phyloP scores from a whole-genome alignment of 2,888 invertebrate species.

The Cosmopolites sordidus region DNA sequence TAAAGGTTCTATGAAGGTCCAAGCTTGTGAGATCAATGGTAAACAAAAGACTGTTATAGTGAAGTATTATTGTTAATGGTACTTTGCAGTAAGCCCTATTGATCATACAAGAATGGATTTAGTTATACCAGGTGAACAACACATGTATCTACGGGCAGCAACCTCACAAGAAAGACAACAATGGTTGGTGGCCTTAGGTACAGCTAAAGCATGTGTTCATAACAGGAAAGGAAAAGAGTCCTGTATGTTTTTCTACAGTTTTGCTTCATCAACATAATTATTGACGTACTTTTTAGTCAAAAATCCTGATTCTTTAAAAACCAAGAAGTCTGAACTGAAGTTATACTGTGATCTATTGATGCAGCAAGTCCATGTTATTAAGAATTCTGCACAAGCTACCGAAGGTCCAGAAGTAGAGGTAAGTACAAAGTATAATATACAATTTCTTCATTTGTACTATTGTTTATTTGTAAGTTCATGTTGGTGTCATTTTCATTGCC shows the following conservation, averaged over 20 bases:
- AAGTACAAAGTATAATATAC: no score
- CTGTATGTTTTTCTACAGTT: slow-evolving; percentile 24
- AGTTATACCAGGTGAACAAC: slow-evolving; percentile 77
- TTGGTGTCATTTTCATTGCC: no score
- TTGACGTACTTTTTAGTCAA: slow-evolving; percentile 43
- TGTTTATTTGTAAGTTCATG: no score
- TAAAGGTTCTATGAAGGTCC: slow-evolving; percentile 77
- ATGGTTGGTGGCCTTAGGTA: slow-evolving; percentile 77
- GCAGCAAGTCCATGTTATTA: slow-evolving; percentile 68
- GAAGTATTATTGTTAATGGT: not conserved
- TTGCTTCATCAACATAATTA: slow-evolving; percentile 5
- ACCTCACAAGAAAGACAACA: slow-evolving; percentile 74
- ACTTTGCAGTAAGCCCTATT: slow-evolving; percentile 60
- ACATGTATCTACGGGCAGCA: slow-evolving; percentile 73
- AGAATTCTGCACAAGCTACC: slow-evolving; percentile 18
- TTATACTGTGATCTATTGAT: slow-evolving; percentile 78
- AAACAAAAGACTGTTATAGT: slow-evolving; percentile 28
- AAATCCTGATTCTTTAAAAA: slow-evolving; percentile 59
- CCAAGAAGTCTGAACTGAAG: slow-evolving; percentile 72
- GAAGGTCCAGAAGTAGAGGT: slow-evolving; percentile 28
- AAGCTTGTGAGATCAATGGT: slow-evolving; percentile 81
- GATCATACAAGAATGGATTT: slow-evolving; percentile 71
- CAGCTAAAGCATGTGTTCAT: slow-evolving; percentile 62
- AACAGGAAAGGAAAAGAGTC: slow-evolving; percentile 32
- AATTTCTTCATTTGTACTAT: slow-evolving; percentile 3